Conservation (phyloP, 2,797 vertebrate species). For the Cyclura pinguis region DNA sequence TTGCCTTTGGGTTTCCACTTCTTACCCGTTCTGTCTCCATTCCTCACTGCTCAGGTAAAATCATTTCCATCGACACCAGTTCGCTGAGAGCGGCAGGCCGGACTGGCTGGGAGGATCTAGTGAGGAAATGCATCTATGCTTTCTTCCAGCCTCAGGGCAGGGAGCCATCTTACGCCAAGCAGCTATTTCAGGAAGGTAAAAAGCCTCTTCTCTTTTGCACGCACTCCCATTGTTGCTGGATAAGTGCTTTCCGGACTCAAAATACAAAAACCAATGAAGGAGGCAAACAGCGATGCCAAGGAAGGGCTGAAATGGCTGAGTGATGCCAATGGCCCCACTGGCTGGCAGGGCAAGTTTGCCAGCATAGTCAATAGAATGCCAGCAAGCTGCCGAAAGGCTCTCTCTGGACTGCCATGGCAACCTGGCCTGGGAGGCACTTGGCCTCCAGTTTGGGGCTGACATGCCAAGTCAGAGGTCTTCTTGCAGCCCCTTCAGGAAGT, state of each 20-base stretch:
- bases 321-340: constrained; percentile 49
- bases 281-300: constrained; percentile 31
- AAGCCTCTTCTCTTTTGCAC: constrained; percentile 51
- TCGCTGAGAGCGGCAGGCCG: constrained; percentile 92
- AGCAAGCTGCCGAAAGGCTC: not conserved
- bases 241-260: constrained; percentile 63
- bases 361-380: not conserved
- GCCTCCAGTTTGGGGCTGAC: not conserved
- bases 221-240: constrained; percentile 43
- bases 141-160: constrained; percentile 97
- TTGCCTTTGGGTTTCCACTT: not conserved
- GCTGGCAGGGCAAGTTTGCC: not conserved
- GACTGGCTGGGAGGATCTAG: constrained; percentile 96
- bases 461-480: not conserved
- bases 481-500: not conserved
- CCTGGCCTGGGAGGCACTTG: not conserved
- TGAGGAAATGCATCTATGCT: constrained; percentile 96
- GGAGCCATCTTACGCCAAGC: constrained; percentile 94
- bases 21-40: not conserved
- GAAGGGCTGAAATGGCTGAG: constrained; percentile 63
- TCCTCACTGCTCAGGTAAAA: constrained; percentile 86
- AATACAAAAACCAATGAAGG: constrained; percentile 23
- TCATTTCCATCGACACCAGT: constrained; percentile 97
- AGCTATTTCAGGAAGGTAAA: constrained; percentile 95
- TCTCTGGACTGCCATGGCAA: not conserved